Evolutionary conservation across 2,797 vertebrate genomes (phyloP), one percentile per base, ranked within the genome.

Genomic region (Siniperca scherzeri): DNA sequence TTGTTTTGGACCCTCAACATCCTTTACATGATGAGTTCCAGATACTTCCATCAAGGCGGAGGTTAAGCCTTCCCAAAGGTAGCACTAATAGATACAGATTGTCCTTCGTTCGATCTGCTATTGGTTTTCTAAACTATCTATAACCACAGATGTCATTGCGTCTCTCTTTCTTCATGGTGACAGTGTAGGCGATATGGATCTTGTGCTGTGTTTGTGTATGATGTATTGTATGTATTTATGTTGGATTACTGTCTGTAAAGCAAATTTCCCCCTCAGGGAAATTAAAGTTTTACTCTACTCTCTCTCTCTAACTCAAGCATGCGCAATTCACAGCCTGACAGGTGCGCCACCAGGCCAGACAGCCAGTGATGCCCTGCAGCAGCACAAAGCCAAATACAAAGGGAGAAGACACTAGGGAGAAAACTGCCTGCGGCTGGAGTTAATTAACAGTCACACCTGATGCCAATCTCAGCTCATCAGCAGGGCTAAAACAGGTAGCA

Each of bases 381-480:
- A 5, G 12, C 22, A 66, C 60, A 53, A 53, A 60, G n/a, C 50
- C 46, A 83, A 53, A 65, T 7, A 46, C 40, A 74, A 74, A 74
- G 11, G 12, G 2, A 65, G 33, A 64, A 7, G 27, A 33, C 40
- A 21, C 60, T 21, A 52, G 33, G 46, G 36, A 62, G 60, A 19
- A 74, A 74, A 77, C 30, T 48, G 30, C 61, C 56, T 62, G 61
- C 61, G 68, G 56, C 56, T 74, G 11, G 33, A 38, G 56, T 76
- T 74, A 77, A 86, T 72, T 65, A 75, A 46, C 3, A 59, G 22
- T 79, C 70, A 70, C 76, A 81, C 22, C 78, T 77, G 42, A 68
- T 76, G 55, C 48, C 78, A 69, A 22, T 74, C 52, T 3, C 27
- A 36, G 21, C 67, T 75, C 68, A 56, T 74, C 44, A 7, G 27